phyloP scores from a whole-genome alignment of 2,797 vertebrate genomes.

The Tympanoctomys barrerae region DNA sequence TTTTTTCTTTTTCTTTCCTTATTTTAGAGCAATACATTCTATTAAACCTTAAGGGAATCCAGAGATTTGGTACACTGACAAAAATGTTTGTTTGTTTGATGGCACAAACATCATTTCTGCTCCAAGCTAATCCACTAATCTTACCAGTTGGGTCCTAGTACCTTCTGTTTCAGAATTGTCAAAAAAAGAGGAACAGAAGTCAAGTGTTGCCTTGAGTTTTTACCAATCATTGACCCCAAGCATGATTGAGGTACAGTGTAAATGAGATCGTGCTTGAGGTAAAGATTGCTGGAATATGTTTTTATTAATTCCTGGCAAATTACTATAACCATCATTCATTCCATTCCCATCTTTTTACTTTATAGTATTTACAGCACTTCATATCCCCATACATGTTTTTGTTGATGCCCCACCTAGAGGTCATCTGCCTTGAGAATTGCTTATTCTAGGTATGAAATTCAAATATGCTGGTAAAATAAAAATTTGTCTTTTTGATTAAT shows the following conservation, averaged over 20 bases:
- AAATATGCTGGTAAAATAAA: slow-evolving; percentile 49
- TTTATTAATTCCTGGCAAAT: background rate
- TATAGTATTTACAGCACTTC: background rate
- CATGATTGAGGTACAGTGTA: background rate
- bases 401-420: background rate
- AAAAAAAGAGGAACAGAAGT: slow-evolving; percentile 17
- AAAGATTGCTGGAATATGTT: background rate
- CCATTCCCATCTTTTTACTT: background rate
- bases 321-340: background rate
- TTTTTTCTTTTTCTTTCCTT: background rate
- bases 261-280: slow-evolving; percentile 19
- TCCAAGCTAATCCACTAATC: background rate
- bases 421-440: slow-evolving; percentile 11
- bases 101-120: background rate
- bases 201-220: background rate
- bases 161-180: background rate
- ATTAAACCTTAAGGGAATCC: slow-evolving; percentile 35
- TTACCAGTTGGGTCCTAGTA: background rate
- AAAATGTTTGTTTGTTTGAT: slow-evolving; percentile 8
- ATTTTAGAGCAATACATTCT: slow-evolving; percentile 2
- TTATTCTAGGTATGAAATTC: slow-evolving; percentile 42
- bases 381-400: background rate
- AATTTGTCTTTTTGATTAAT: background rate
- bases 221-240: background rate
- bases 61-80: slow-evolving; percentile 11